Percentiles rank a stretch among this genome's conserved stretches.
These are phyloP conservation scores for Drosophila lacteicornis DNA, from an alignment of 1,140 invertebrate genomes.

Conservation along the genomic window DNA sequence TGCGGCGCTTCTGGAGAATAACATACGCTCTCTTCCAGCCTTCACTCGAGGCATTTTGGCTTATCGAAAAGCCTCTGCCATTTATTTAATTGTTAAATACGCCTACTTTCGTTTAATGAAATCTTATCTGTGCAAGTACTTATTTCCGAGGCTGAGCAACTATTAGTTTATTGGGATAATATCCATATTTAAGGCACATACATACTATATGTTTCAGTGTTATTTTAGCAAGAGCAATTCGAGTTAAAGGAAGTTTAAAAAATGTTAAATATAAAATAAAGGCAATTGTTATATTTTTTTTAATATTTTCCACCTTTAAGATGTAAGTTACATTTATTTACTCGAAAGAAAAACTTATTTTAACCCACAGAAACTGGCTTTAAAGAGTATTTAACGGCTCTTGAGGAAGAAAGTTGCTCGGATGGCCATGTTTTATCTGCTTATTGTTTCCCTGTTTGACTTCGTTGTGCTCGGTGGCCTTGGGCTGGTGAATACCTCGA, in stretches of 20 bases:
- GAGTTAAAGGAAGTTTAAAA: too few relatives aligned
- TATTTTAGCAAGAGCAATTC: too few relatives aligned
- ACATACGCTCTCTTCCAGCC: constrained; percentile 16
- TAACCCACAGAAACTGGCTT: neutral
- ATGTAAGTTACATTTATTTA: too few relatives aligned
- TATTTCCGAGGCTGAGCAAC: neutral
- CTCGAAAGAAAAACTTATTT: too few relatives aligned
- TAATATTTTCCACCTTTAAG: too few relatives aligned
- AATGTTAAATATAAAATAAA: too few relatives aligned
- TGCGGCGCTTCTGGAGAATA: constrained; percentile 12
- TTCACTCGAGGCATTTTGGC: constrained; percentile 20
- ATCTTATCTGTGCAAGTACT: neutral
- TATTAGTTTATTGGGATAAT: neutral
- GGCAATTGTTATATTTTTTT: too few relatives aligned
- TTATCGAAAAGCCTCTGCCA: constrained; percentile 6
- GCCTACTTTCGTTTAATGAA: constrained; percentile 5
- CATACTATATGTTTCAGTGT: too few relatives aligned
- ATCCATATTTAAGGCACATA: neutral
- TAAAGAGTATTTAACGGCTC: constrained; percentile 29
- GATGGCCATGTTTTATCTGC: constrained; percentile 37
- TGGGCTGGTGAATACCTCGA: constrained; percentile 9
- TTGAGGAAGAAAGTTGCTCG: neutral
- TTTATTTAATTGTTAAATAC: constrained; percentile 41
- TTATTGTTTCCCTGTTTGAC: constrained; percentile 39
- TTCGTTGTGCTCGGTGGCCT: constrained; percentile 42